phyloP scores from a whole-genome alignment of 1,140 invertebrate species.

The Protaetia brevitarsis region DNA sequence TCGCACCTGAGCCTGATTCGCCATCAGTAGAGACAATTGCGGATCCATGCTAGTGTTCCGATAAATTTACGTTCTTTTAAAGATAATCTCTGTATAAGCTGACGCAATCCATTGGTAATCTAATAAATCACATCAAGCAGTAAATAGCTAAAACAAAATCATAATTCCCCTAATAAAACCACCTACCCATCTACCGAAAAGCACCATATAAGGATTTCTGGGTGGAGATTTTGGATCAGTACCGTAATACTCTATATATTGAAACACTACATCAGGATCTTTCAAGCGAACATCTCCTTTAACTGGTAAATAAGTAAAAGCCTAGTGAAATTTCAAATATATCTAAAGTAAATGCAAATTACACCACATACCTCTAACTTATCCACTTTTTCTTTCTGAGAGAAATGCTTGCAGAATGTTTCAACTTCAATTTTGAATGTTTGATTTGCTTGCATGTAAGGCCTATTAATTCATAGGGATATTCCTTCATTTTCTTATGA shows the following conservation, averaged over 20 bases:
- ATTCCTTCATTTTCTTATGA: slow-evolving; percentile 61
- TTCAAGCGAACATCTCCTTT: slow-evolving; percentile 78
- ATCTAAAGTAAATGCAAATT: not conserved
- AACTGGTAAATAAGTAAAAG: slow-evolving; percentile 76
- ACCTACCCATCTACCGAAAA: slow-evolving; percentile 86
- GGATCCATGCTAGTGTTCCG: slow-evolving; percentile 97
- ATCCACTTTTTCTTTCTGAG: slow-evolving; percentile 72
- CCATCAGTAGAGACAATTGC: slow-evolving; percentile 87
- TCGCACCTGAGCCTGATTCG: slow-evolving; percentile 82
- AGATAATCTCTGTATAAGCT: slow-evolving; percentile 74
- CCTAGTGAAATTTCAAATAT: slow-evolving; percentile 50
- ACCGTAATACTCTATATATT: slow-evolving; percentile 87
- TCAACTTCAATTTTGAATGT: slow-evolving; percentile 84
- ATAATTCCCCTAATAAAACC: slow-evolving; percentile 31
- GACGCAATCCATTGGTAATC: slow-evolving; percentile 78
- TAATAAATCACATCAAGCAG: slow-evolving; percentile 45
- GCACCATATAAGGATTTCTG: slow-evolving; percentile 67
- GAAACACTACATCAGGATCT: slow-evolving; percentile 74
- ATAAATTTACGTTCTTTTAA: slow-evolving; percentile 91
- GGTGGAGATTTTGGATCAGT: slow-evolving; percentile 70
- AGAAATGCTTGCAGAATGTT: slow-evolving; percentile 82
- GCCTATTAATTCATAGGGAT: slow-evolving; percentile 53
- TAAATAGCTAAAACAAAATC: not conserved
- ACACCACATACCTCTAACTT: slow-evolving; percentile 73
- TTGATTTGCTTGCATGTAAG: slow-evolving; percentile 54